Conservation (phyloP, 2,888 invertebrate genomes). For the Hyles lineata region DNA sequence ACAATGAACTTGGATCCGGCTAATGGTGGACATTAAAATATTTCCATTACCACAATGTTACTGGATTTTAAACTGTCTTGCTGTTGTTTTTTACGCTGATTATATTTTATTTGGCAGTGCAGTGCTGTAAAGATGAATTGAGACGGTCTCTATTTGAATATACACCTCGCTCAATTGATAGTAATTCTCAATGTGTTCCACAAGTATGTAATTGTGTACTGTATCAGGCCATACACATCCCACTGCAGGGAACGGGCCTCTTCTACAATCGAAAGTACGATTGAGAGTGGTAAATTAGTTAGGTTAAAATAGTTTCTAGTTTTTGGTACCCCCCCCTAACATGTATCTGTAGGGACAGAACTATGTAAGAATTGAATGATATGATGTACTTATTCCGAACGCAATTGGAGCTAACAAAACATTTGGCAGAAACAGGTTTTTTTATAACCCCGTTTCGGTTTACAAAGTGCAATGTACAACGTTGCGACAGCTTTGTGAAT, state of each 20-base stretch:
- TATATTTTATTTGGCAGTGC: too few species aligned
- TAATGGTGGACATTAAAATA: slow-evolving; percentile 82
- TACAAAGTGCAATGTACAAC: slow-evolving; percentile 44
- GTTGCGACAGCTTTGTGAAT: slow-evolving; percentile 23
- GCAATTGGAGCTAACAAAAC: slow-evolving; percentile 60
- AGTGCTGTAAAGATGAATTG: too few species aligned
- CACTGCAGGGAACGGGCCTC: too few species aligned
- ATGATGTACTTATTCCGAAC: slow-evolving; percentile 40
- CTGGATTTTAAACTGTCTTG: slow-evolving; percentile 46
- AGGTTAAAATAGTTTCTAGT: too few species aligned
- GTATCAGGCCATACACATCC: too few species aligned
- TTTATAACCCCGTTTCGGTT: slow-evolving; percentile 64
- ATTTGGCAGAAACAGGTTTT: slow-evolving; percentile 64
- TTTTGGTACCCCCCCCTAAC: too few species aligned
- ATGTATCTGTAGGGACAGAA: too few species aligned
- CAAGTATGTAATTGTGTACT: too few species aligned
- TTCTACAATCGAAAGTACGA: too few species aligned
- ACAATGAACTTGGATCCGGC: slow-evolving; percentile 73
- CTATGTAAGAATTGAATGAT: too few species aligned
- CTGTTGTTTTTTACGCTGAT: slow-evolving; percentile 32
- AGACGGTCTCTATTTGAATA: too few species aligned
- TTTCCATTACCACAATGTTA: slow-evolving; percentile 73
- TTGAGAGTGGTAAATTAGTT: too few species aligned
- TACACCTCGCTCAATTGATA: slow-evolving; percentile 37
- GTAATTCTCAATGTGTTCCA: slow-evolving; percentile 25